Percentiles rank a stretch among this genome's conserved stretches.
These are phyloP conservation scores for Dissostichus mawsoni DNA, from an alignment of 2,113 vertebrate genomes.

Conservation along the genomic window DNA sequence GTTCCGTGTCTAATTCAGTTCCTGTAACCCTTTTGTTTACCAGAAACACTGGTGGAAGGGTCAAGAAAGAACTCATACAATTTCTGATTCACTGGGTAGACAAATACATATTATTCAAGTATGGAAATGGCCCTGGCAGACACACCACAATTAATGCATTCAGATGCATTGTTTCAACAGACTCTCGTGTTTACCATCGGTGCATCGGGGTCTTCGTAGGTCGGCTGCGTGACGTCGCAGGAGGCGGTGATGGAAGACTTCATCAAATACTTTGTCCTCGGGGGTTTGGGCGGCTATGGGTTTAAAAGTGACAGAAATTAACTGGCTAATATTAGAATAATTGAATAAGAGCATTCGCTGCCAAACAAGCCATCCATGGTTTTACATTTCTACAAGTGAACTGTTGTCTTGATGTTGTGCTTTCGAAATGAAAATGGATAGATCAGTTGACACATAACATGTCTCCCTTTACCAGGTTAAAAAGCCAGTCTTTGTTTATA, in stretches of 20 bases:
- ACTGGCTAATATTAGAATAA: not conserved
- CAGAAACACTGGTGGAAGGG: too few relatives aligned
- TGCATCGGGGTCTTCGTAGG: slow-evolving; percentile 36
- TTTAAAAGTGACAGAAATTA: not conserved
- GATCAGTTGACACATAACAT: not conserved
- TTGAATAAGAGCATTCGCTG: not conserved
- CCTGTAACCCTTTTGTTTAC: too few relatives aligned
- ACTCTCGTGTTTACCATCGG: slow-evolving; percentile 33
- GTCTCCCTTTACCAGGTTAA: not conserved
- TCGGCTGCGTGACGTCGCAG: not conserved
- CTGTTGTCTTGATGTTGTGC: not conserved
- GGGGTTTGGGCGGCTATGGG: slow-evolving; percentile 5
- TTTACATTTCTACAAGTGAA: not conserved
- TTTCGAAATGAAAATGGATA: too few relatives aligned
- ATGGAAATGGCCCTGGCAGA: not conserved
- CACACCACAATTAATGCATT: not conserved
- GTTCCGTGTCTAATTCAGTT: too few relatives aligned
- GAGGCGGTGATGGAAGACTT: not conserved
- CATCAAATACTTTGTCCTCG: not conserved
- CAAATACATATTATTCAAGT: too few relatives aligned
- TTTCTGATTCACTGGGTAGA: too few relatives aligned
- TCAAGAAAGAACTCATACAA: too few relatives aligned
- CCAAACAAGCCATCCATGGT: not conserved
- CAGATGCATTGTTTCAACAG: not conserved
- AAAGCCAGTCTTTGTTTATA: not conserved